Conservation (phyloP, 2,888 invertebrate species). For the Alitta virens region DNA sequence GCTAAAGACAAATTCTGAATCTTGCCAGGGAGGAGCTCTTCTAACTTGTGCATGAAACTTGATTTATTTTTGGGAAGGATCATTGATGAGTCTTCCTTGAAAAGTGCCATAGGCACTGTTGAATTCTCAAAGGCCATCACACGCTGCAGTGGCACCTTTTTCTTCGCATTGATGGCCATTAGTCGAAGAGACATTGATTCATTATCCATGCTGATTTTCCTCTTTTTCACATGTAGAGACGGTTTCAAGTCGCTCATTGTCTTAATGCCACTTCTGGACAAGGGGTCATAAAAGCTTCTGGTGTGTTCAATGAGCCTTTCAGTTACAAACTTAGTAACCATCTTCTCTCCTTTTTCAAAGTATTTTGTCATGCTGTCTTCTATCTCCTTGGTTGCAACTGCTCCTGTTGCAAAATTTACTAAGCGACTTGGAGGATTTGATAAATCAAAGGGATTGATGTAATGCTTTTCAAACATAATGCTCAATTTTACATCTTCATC, state of each 20-base stretch:
- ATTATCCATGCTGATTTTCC: not conserved
- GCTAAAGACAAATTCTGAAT: not conserved
- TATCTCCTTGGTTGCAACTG: not conserved
- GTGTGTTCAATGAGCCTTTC: not conserved
- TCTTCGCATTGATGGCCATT: not conserved
- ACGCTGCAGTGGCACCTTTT: not conserved
- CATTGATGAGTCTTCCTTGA: not conserved
- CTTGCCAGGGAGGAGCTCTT: not conserved
- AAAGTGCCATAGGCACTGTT: not conserved
- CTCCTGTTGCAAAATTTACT: slow-evolving; percentile 5
- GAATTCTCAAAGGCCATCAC: slow-evolving; percentile 7
- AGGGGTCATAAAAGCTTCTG: slow-evolving; percentile 4
- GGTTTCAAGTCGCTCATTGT: not conserved
- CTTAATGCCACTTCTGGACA: not conserved
- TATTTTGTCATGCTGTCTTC: not conserved
- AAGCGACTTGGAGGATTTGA: not conserved
- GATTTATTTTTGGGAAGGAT: not conserved
- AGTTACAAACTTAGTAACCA: not conserved
- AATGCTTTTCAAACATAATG: not conserved
- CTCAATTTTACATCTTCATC: not conserved
- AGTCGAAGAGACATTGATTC: slow-evolving; percentile 1
- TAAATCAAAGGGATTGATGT: not conserved
- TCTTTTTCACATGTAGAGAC: not conserved
- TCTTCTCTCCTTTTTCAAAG: not conserved
- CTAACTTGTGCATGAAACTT: slow-evolving; percentile 2